Conservation (phyloP, 2,113 vertebrate genomes). For the Carlito syrichta region DNA sequence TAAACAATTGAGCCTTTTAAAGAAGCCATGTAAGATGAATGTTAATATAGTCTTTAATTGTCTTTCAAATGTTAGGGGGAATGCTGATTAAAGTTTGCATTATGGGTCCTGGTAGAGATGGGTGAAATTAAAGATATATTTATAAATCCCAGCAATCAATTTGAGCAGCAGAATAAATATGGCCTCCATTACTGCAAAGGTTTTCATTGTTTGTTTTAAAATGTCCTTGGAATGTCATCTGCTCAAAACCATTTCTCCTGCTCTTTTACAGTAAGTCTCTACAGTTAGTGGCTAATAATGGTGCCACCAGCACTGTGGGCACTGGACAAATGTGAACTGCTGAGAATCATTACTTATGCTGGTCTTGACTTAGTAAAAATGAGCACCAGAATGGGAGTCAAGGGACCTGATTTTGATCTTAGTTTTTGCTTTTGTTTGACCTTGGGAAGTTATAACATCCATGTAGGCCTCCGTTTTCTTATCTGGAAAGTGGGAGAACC, state of each 20-base stretch:
- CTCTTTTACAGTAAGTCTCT: constrained; percentile 23
- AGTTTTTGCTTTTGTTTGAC: neutral
- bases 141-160: constrained; percentile 79
- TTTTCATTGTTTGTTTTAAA: constrained; percentile 71
- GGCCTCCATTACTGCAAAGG: constrained; percentile 75
- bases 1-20: constrained; percentile 73
- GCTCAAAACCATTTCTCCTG: constrained; percentile 51
- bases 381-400: neutral
- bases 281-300: neutral
- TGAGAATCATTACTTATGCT: neutral
- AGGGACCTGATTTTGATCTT: neutral
- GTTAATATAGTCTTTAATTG: constrained; percentile 76
- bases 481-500: neutral
- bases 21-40: constrained; percentile 72
- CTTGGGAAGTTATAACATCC: neutral
- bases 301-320: neutral
- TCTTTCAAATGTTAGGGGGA: constrained; percentile 75
- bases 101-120: constrained; percentile 70
- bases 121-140: constrained; percentile 79
- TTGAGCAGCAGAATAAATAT: constrained; percentile 76
- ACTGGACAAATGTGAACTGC: neutral
- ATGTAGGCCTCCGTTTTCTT: neutral
- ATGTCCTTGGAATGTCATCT: constrained; percentile 73
- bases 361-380: neutral
- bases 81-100: constrained; percentile 76